Conservation (phyloP, 2,888 invertebrate species). For the Arenicola marina region DNA sequence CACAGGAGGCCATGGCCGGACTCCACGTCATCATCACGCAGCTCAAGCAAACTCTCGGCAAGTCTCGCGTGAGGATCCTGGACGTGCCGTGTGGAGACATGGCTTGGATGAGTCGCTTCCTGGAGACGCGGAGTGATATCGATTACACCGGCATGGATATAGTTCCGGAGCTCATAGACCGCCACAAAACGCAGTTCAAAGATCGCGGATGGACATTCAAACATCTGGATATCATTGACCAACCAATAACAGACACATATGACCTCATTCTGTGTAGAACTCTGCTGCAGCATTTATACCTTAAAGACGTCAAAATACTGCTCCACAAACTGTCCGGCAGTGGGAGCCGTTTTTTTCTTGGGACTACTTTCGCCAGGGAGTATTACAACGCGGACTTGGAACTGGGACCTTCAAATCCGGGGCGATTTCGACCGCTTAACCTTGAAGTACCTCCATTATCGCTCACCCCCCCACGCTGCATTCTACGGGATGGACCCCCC, state of each 20-base stretch:
- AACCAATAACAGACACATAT: constrained; percentile 12
- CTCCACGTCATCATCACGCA: constrained; percentile 26
- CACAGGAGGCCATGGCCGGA: constrained; percentile 27
- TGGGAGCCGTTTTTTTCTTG: constrained; percentile 20
- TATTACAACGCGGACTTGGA: constrained; percentile 26
- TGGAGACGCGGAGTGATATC: constrained; percentile 33
- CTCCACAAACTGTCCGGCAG: constrained; percentile 24
- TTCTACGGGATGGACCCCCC: constrained; percentile 30
- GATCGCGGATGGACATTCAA: constrained; percentile 21
- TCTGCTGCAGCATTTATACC: constrained; percentile 33
- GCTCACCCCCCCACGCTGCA: constrained; percentile 29
- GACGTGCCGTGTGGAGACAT: constrained; percentile 38
- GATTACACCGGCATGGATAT: constrained; percentile 36
- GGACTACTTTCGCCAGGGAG: constrained; percentile 25
- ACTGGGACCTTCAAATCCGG: constrained; percentile 25
- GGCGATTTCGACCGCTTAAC: constrained; percentile 30
- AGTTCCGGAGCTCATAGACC: constrained; percentile 31
- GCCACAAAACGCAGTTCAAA: constrained; percentile 25
- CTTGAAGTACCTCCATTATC: constrained; percentile 33
- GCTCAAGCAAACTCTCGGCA: constrained; percentile 15
- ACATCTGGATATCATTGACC: constrained; percentile 22
- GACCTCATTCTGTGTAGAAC: constrained; percentile 33
- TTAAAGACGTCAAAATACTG: constrained; percentile 19
- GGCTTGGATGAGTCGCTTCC: constrained; percentile 36
- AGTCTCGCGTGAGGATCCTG: constrained; percentile 18